These are phyloP conservation scores for Epicauta chinensis DNA, from an alignment of 1,140 invertebrate species.

Conservation along the genomic window DNA sequence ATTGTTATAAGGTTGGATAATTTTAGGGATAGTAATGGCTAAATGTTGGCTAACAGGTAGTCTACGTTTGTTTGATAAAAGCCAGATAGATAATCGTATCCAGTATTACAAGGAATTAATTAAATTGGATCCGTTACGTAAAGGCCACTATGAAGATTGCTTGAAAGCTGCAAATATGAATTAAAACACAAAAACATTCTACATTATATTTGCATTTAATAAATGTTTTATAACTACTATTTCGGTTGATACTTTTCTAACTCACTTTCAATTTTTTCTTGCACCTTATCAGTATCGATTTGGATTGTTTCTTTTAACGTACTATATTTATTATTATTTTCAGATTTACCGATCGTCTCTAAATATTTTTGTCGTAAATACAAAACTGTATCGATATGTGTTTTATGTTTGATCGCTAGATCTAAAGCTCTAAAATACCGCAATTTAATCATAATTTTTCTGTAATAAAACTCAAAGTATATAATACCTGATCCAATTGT, in stretches of 20 bases:
- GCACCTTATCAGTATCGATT: conserved; percentile 35
- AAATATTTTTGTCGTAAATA: conserved; percentile 71
- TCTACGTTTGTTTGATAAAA: conserved; percentile 54
- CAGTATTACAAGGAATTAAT: conserved; percentile 56
- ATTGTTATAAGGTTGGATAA: conserved; percentile 1
- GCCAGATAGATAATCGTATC: conserved; percentile 27
- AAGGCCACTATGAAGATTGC: conserved; percentile 73
- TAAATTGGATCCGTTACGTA: conserved; percentile 60
- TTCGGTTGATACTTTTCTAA: conserved; percentile 20
- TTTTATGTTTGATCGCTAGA: conserved; percentile 73
- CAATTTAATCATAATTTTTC: conserved; percentile 7
- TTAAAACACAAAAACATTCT: not conserved
- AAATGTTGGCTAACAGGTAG: conserved; percentile 69
- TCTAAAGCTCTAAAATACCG: conserved; percentile 65
- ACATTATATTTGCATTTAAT: conserved; percentile 3
- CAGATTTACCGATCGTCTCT: conserved; percentile 63
- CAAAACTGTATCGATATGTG: conserved; percentile 70
- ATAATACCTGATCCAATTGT: conserved; percentile 75
- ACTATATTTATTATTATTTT: conserved; percentile 68
- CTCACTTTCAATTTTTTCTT: conserved; percentile 34
- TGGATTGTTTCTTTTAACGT: conserved; percentile 47
- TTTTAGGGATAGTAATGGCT: conserved; percentile 68
- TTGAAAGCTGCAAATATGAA: conserved; percentile 24
- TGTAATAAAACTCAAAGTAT: conserved; percentile 72
- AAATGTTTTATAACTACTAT: not conserved